Conservation (phyloP, 2,113 vertebrate species). For the Climacteris rufus region DNA sequence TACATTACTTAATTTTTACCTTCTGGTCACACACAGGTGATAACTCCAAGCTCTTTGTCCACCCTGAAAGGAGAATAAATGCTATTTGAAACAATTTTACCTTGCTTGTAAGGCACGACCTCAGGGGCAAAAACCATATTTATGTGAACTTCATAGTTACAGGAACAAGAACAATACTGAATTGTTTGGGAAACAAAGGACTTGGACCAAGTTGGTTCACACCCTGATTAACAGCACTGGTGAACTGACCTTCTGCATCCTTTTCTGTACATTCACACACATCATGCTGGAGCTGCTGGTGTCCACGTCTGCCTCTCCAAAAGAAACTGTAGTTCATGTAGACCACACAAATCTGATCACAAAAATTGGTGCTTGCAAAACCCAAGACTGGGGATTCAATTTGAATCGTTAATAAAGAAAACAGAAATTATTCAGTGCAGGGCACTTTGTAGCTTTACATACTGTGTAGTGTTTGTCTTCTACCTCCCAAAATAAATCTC, state of each 20-base stretch:
- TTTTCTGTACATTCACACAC: rapidly evolving
- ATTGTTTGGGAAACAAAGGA: not conserved
- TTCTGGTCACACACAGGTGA: not conserved
- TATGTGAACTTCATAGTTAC: not conserved
- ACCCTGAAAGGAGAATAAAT: not conserved
- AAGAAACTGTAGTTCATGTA: not conserved
- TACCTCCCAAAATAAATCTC: not conserved
- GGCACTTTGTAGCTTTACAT: not conserved
- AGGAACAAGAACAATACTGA: not conserved
- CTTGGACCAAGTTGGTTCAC: not conserved
- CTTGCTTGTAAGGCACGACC: not conserved
- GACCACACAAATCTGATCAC: not conserved
- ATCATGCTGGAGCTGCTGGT: not conserved
- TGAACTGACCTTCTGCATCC: not conserved
- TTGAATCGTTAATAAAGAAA: not conserved
- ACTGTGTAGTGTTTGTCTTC: not conserved
- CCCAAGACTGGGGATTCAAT: not conserved
- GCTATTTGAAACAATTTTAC: not conserved
- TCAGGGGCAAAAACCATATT: not conserved
- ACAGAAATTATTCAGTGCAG: not conserved
- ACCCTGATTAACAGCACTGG: not conserved
- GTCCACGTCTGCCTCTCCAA: not conserved
- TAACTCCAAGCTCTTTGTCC: not conserved
- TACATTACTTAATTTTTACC: not conserved
- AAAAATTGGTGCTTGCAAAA: not conserved